Conservation (phyloP, 92 coral and sea anemone species). For the Palythoa grandiflora region DNA sequence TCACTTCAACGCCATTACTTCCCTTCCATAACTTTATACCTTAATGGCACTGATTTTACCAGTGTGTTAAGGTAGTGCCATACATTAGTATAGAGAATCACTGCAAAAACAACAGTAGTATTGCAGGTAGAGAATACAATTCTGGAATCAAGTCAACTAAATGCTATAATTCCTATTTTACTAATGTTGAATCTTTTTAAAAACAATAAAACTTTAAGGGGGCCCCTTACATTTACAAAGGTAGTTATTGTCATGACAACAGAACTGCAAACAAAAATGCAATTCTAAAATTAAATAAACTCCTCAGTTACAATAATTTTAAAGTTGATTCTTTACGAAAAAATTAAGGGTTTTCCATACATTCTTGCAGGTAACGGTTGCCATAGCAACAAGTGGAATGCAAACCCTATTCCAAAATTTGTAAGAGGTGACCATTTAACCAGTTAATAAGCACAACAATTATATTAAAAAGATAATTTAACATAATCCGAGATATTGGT, state of each 20-base stretch:
- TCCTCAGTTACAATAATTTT: neutral
- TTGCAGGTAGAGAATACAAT: no score
- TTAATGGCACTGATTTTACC: neutral
- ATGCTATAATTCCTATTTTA: no score
- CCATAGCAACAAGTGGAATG: conserved; percentile 1
- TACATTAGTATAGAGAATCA: neutral
- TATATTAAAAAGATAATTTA: neutral
- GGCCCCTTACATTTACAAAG: no score
- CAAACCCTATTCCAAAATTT: neutral
- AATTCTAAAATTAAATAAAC: no score
- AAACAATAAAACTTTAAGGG: no score
- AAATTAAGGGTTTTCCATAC: neutral
- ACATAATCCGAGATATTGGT: neutral
- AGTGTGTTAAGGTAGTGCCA: neutral
- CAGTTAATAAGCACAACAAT: neutral
- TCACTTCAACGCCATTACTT: no score
- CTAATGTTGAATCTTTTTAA: no score
- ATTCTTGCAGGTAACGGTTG: neutral
- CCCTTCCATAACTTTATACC: neutral
- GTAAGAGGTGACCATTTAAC: neutral
- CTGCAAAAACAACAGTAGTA: neutral
- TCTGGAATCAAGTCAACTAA: no score
- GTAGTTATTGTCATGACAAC: neutral
- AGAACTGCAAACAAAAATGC: neutral
- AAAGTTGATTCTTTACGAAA: neutral